Base-by-base conservation (phyloP, 2,797 vertebrate genomes). In the Diplodus puntazzo region DNA sequence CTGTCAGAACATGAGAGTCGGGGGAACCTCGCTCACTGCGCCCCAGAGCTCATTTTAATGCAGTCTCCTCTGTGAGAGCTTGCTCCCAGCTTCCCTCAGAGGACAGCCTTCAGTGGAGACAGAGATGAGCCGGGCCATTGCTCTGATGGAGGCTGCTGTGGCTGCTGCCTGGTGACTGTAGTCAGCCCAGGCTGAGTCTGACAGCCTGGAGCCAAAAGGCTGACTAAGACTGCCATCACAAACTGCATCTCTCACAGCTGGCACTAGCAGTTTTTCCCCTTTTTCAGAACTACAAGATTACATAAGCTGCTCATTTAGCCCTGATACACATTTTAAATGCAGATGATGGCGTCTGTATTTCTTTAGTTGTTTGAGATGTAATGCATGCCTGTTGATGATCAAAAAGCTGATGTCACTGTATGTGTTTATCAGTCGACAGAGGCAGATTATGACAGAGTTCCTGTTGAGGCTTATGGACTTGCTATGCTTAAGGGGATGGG, bases 401-500 rank as follows among this genome's bases (percentile, higher is more conserved):
- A 66, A 25, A 66, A 25, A 23, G 2, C 54, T 71, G 20, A 79
- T 79, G 49, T 64, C 20, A 4, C n/a, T 63, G 18, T n/a, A 5
- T 72, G 76, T 86, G 18, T 77, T 73, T 77, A 12, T 88, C 82
- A 97, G 96, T 95, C 97, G 0, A 95, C 96, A 88, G 96, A 96
- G 11, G 96, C 96, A 1, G 95, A 98, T 90, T 98, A 98, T 46
- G 96, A 97, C 5, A 91, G 74, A 1, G 90, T 98, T 53, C 96
- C 97, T 0, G 96, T 98, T 72, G 94, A 96, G 74, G 96, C 96
- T 18, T 98, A 97, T 14, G 97, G 97, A 45, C 53, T 98, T 42
- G 97, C 97, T 23, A 96, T 98, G 96, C 88, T 98, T 73, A 96
- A 95, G 86, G 97, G 97, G 57, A 98, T 98, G 97, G 97, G 97